phyloP scores from a whole-genome alignment of 2,888 invertebrate species.

The Phyto melanocephala region DNA sequence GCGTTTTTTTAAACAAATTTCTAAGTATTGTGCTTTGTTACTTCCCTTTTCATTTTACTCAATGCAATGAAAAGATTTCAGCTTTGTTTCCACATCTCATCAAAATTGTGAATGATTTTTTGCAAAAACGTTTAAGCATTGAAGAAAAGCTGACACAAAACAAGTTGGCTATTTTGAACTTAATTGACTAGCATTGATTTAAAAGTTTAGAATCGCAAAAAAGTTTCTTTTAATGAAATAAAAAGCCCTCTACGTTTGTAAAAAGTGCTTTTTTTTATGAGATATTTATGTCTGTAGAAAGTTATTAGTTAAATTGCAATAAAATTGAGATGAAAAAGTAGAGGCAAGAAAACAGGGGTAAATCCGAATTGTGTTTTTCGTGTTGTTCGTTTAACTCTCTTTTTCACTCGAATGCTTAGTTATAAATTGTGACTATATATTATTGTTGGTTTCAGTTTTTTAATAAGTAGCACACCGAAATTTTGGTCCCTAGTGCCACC shows the following conservation, averaged over 20 bases:
- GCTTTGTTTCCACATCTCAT: neutral
- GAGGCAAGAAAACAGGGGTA: no score
- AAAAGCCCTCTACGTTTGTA: no score
- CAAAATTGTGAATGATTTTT: neutral
- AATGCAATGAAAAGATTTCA: neutral
- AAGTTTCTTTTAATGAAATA: neutral
- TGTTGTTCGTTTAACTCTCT: no score
- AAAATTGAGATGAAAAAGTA: no score
- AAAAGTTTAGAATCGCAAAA: neutral
- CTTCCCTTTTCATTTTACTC: neutral
- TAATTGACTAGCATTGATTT: slow-evolving; percentile 39
- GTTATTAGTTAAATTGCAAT: no score
- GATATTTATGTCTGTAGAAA: no score
- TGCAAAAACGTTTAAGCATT: neutral
- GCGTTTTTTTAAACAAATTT: neutral
- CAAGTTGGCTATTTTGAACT: neutral
- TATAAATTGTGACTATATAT: no score
- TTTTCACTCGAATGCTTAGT: no score
- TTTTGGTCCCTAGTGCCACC: no score
- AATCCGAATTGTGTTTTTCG: no score
- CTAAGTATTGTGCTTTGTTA: neutral
- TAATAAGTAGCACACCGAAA: no score
- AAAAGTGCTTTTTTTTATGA: neutral
- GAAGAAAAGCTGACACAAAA: neutral
- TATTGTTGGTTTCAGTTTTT: no score